A percentile compares a stretch with the other conserved stretches of the same genome.
These are phyloP conservation scores for Rafetus swinhoei DNA, from an alignment of 2,113 vertebrate genomes.

Conservation along the genomic window DNA sequence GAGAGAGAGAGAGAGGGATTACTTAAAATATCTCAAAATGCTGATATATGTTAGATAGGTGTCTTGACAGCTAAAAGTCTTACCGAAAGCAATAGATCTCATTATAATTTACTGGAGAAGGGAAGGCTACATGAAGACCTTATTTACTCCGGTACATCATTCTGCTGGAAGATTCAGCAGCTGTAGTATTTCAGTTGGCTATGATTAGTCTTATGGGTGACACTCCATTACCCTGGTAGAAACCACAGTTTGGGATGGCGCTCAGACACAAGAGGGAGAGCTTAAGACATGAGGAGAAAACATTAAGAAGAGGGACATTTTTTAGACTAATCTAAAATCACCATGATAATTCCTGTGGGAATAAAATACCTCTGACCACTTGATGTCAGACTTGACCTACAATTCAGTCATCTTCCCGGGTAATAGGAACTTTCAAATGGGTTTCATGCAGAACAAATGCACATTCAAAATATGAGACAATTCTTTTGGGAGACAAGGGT, in stretches of 20 bases:
- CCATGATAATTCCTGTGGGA: conserved; percentile 47
- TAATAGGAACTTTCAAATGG: conserved; percentile 23
- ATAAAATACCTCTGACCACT: conserved; percentile 55
- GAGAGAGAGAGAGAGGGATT: no score
- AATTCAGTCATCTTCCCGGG: conserved; percentile 55
- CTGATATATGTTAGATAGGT: not conserved
- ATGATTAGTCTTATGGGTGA: not conserved
- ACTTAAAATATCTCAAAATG: not conserved
- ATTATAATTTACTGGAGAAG: not conserved
- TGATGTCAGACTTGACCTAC: conserved; percentile 74
- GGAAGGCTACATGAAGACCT: conserved; percentile 14
- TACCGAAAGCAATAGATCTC: not conserved
- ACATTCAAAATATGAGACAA: not conserved
- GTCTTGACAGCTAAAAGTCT: not conserved
- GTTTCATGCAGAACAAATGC: conserved; percentile 5
- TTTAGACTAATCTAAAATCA: not conserved
- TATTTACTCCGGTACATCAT: not conserved
- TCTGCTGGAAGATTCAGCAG: conserved; percentile 19
- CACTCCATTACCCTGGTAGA: not conserved
- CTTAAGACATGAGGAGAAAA: not conserved
- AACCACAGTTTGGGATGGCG: not conserved
- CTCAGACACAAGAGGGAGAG: not conserved
- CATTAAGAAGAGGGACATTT: not conserved
- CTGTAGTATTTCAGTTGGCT: not conserved
- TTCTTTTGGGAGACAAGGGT: not conserved